These are phyloP conservation scores for Thecocarcelia acutangulata DNA, from an alignment of 2,888 invertebrate species.

Conservation along the genomic window DNA sequence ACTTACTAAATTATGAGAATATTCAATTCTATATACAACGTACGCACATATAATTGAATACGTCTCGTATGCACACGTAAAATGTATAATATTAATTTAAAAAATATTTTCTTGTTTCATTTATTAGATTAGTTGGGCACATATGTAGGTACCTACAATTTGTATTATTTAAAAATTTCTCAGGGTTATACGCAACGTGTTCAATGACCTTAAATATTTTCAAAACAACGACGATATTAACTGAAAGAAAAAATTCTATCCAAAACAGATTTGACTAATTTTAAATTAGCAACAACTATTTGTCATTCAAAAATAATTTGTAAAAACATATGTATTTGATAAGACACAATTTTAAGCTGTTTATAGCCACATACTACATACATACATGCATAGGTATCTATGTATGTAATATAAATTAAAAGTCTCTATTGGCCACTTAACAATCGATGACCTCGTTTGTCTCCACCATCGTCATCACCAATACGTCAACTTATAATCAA, in stretches of 20 bases:
- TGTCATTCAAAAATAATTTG: conserved; percentile 3
- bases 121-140: conserved; percentile 8
- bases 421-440: conserved; percentile 9
- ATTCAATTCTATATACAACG: no score
- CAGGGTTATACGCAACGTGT: conserved; percentile 55
- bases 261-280: neutral
- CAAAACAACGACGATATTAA: conserved; percentile 27
- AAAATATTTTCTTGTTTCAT: conserved; percentile 3
- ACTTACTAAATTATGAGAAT: neutral
- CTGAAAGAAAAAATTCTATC: conserved; percentile 4
- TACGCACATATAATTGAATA: no score
- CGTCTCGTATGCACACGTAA: no score
- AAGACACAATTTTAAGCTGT: conserved; percentile 28
- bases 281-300: neutral
- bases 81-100: no score
- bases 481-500: conserved; percentile 32
- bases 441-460: conserved; percentile 36
- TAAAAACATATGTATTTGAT: neutral
- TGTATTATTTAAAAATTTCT: conserved; percentile 12
- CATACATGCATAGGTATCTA: neutral
- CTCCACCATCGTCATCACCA: conserved; percentile 1
- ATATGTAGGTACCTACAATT: conserved; percentile 14
- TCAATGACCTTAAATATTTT: conserved; percentile 64
- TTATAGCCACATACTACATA: conserved; percentile 5
- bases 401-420: neutral